Conservation (phyloP, 2,888 invertebrate genomes). For the Caenorhabditis auriculariae region DNA sequence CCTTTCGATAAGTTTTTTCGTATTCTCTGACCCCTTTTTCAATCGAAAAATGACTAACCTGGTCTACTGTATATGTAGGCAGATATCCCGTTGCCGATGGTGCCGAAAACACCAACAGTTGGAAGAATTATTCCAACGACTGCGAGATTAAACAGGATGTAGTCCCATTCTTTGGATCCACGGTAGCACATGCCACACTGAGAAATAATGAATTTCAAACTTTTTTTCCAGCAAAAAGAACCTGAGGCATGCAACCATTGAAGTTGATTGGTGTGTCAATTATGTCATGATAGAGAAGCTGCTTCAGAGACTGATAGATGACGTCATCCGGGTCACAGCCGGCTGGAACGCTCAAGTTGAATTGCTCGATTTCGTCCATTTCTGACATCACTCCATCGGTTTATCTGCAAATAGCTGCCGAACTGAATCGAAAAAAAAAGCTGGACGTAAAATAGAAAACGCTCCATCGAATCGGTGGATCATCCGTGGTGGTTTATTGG, state of each 20-base stretch:
- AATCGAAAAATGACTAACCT: constrained; percentile 24
- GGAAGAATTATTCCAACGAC: constrained; percentile 59
- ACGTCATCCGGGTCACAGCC: constrained; percentile 23
- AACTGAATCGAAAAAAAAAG: no score
- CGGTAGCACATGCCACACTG: constrained; percentile 42
- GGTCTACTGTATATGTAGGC: constrained; percentile 60
- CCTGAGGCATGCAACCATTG: constrained; percentile 19
- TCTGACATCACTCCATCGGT: no score
- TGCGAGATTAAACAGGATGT: constrained; percentile 53
- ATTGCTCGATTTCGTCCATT: constrained; percentile 16
- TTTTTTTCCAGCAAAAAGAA: background rate
- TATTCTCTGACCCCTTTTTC: background rate
- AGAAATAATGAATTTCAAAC: constrained; percentile 3
- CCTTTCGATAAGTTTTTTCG: no score
- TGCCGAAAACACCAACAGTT: constrained; percentile 55
- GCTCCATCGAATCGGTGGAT: no score
- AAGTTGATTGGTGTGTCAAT: constrained; percentile 18
- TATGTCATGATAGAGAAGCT: constrained; percentile 20
- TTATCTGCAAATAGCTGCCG: no score
- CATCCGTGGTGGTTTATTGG: no score
- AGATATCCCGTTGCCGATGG: constrained; percentile 58
- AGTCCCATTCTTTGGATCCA: constrained; percentile 26
- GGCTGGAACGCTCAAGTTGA: constrained; percentile 28
- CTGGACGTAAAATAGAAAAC: no score
- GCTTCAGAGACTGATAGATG: constrained; percentile 17